A percentile compares a stretch with the other conserved stretches of the same genome.
Evolutionary conservation across 2,888 invertebrate genomes (phyloP).

Genomic region (Beris morrisii): DNA sequence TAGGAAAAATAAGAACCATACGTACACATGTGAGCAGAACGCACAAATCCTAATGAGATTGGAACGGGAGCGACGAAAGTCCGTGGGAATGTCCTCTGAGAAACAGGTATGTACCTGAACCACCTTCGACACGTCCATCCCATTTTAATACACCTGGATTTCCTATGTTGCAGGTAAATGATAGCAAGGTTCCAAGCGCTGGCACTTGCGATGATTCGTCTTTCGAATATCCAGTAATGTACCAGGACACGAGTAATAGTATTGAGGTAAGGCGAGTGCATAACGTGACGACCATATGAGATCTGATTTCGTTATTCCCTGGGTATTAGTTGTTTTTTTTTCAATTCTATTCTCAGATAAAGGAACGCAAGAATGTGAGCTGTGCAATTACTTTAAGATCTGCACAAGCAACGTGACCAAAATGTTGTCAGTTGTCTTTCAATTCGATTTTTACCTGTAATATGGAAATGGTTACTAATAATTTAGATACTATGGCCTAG

Average conservation of each 20-base stretch:
- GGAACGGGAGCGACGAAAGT: conserved; percentile 51
- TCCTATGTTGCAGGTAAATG: conserved; percentile 29
- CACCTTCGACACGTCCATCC: background rate
- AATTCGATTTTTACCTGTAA: too few relatives aligned
- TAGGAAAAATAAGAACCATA: conserved; percentile 55
- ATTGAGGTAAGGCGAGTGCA: conserved; percentile 33
- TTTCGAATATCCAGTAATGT: conserved; percentile 33
- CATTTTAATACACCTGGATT: background rate
- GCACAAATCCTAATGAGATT: conserved; percentile 57
- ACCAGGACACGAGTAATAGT: conserved; percentile 34
- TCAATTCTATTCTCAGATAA: too few relatives aligned
- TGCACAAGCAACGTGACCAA: too few relatives aligned
- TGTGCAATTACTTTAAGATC: too few relatives aligned
- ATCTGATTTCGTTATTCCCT: conserved; percentile 16
- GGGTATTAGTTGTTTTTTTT: background rate
- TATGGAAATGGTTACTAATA: too few relatives aligned
- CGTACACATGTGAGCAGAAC: conserved; percentile 59
- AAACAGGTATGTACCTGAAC: conserved; percentile 43
- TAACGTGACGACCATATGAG: conserved; percentile 2
- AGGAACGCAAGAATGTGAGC: too few relatives aligned
- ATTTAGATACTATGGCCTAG: too few relatives aligned
- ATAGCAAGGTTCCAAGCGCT: conserved; percentile 26
- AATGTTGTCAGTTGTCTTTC: too few relatives aligned
- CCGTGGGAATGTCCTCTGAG: conserved; percentile 38
- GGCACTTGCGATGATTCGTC: conserved; percentile 34